A percentile compares a stretch with the other conserved stretches of the same genome.
These are phyloP conservation scores for Apodemus sylvaticus DNA, from an alignment of 2,113 vertebrate species.

Conservation along the genomic window DNA sequence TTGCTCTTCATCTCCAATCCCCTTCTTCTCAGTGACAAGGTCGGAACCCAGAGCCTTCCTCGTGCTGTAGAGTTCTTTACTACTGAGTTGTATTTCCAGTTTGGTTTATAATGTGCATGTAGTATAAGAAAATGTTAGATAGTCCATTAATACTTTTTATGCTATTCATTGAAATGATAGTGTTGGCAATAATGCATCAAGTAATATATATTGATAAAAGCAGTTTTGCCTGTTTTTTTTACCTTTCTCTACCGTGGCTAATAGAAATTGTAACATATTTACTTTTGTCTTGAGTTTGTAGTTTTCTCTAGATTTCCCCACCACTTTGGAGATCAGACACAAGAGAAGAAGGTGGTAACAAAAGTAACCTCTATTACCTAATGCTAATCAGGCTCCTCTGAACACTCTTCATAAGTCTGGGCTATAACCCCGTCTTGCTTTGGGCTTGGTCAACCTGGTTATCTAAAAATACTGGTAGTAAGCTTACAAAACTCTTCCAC, in stretches of 20 bases:
- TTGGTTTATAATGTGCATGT: background rate
- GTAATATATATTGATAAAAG: background rate
- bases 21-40: too few relatives aligned
- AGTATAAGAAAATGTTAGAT: background rate
- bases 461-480: background rate
- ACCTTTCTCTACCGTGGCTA: background rate
- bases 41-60: background rate
- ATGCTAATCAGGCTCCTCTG: background rate
- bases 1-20: too few relatives aligned
- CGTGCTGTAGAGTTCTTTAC: background rate
- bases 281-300: background rate
- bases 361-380: background rate
- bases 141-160: background rate
- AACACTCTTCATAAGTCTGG: background rate
- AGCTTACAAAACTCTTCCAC: background rate
- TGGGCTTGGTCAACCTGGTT: background rate
- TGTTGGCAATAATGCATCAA: background rate
- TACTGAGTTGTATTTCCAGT: background rate
- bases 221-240: background rate
- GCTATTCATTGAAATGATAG: background rate
- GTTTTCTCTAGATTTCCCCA: background rate
- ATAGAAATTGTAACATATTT: background rate
- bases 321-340: background rate
- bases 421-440: fast-evolving
- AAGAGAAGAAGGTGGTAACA: background rate